Base-by-base conservation (phyloP, 2,797 vertebrate genomes). In the Acanthurus tractus region DNA sequence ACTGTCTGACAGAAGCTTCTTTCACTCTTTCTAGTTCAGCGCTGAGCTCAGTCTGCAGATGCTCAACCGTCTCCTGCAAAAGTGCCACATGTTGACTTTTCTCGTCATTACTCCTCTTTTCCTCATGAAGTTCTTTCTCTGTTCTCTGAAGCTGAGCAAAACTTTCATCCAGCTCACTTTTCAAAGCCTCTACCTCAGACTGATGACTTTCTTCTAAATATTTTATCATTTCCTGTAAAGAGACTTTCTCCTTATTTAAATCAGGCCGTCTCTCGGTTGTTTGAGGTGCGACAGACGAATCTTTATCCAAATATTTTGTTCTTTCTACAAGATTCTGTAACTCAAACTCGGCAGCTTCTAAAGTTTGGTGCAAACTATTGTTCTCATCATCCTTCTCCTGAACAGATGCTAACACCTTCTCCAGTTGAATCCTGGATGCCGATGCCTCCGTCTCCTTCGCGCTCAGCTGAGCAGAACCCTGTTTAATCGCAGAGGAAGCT, bases 341-440 rank as follows among this genome's bases (percentile, higher is more conserved):
- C 86, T 96, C 91, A 1, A 62, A 80, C 78, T 95, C 89, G 59
- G 90, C 95, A 29, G 94, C 90, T 79, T 85, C 85, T 63, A 97
- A 82, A n/a, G 81, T 22, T 70, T 92, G 76, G 17, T 89, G 92
- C 63, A 97, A 84, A 15, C 46, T n/a, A 13, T 56, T 49, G 71
- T 92, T 91, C 83, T 95, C 92, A 2, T 68, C 42, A 53, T 96
- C 95, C 88, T 96, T 96, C 40, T 93, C 94, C 79, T 93, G 88
- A 78, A 96, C 70, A 7, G 90, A 85, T 3, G 80, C 69, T 63
- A 96, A 76, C n/a, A 96, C 80, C 57, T 93, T 93, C 87, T 97
- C 94, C 18, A 96, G 84, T 53, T 96, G 94, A 70, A 79, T 76
- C 84, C 93, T 94, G 86, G 90, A 95, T 44, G 92, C 83, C 0